Conservation (phyloP, 2,888 invertebrate genomes). For the Alsophila aescularia region DNA sequence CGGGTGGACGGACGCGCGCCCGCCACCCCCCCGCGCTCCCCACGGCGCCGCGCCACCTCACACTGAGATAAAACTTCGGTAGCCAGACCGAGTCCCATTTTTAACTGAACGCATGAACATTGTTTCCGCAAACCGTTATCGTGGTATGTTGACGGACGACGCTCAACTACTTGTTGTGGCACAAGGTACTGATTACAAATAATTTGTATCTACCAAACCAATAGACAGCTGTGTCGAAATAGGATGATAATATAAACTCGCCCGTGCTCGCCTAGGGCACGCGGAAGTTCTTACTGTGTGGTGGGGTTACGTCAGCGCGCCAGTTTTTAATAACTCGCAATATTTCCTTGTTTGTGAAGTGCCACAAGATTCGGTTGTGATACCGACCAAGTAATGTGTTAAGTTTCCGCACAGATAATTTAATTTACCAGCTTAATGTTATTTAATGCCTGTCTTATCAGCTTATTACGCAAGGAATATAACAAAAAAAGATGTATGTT, state of each 20-base stretch:
- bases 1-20: conserved; percentile 79
- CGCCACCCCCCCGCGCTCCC: conserved; percentile 56
- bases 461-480: background rate
- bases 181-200: conserved; percentile 30
- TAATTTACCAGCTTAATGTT: conserved; percentile 4
- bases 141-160: conserved; percentile 53
- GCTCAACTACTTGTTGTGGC: conserved; percentile 49
- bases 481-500: too few species aligned
- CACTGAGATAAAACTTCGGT: conserved; percentile 80
- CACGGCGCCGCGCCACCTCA: conserved; percentile 60
- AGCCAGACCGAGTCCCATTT: conserved; percentile 78
- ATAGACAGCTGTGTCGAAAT: conserved; percentile 40
- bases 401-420: conserved; percentile 27
- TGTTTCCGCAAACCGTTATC: conserved; percentile 76
- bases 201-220: conserved; percentile 4
- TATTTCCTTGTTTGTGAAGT: conserved; percentile 77
- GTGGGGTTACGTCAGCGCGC: conserved; percentile 79
- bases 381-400: conserved; percentile 41
- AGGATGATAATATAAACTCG: conserved; percentile 47
- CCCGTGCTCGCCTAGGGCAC: conserved; percentile 67
- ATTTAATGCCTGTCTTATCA: background rate
- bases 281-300: conserved; percentile 74
- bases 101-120: conserved; percentile 66
- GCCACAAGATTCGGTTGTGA: conserved; percentile 51
- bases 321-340: conserved; percentile 79